A percentile compares a stretch with the other conserved stretches of the same genome.
Evolutionary conservation across 53 echinoderm and acorn worm genomes (phyloP).

Genomic region (Glandiceps talaboti): DNA sequence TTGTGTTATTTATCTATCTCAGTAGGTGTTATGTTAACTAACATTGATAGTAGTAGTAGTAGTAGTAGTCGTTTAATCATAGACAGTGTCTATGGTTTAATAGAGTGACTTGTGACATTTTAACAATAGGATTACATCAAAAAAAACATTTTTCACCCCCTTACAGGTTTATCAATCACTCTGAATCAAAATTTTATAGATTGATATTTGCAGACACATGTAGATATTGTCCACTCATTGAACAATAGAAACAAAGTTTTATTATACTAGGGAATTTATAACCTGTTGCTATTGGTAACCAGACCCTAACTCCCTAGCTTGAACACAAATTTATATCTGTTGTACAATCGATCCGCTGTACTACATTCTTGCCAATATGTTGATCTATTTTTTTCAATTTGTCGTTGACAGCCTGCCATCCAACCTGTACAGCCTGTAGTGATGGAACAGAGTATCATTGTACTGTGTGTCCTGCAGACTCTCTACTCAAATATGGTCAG

Average conservation of each 20-base stretch:
- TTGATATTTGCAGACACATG: no score
- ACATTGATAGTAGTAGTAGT: not conserved
- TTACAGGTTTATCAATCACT: not conserved
- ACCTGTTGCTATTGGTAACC: no score
- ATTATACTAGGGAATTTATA: no score
- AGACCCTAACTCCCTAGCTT: no score
- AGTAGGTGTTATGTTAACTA: not conserved
- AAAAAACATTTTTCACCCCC: not conserved
- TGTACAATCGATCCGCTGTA: no score
- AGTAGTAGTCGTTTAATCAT: not conserved
- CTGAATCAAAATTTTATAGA: not conserved
- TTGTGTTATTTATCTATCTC: not conserved
- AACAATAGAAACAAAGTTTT: no score
- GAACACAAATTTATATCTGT: no score
- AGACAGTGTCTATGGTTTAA: no score
- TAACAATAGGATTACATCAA: no score
- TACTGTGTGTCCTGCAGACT: conserved; percentile 32
- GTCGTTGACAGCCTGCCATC: conserved; percentile 62
- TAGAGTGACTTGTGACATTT: no score
- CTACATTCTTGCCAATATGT: not conserved
- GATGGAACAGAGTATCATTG: conserved; percentile 97
- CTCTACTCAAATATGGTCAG: conserved; percentile 74
- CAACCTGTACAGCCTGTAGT: conserved; percentile 62
- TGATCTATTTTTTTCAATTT: no score
- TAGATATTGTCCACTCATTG: no score